A percentile compares a stretch with the other conserved stretches of the same genome.
Conservation (phyloP, 2,113 vertebrate species). For the Macquaria ambigua region DNA sequence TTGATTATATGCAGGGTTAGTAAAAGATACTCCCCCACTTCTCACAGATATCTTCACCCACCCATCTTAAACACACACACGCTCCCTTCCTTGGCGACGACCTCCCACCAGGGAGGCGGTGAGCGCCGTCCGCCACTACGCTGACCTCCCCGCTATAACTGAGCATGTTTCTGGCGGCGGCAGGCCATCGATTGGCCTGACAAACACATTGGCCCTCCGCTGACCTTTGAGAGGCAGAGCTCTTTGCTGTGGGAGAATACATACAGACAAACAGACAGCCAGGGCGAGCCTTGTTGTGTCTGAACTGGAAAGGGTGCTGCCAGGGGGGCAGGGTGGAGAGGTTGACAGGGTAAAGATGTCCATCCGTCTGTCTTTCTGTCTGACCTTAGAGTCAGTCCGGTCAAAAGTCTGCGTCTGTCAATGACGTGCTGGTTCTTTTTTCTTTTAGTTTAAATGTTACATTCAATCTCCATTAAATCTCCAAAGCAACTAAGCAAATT, state of each 20-base stretch:
- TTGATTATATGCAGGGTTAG: constrained; percentile 88
- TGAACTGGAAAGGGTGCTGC: constrained; percentile 31
- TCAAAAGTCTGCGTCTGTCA: not conserved
- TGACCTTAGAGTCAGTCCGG: constrained; percentile 9
- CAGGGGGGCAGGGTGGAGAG: not conserved
- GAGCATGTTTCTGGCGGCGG: constrained; percentile 85
- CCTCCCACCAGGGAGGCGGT: constrained; percentile 53
- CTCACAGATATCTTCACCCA: constrained; percentile 35
- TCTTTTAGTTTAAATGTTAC: not conserved
- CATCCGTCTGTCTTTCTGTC: constrained; percentile 32
- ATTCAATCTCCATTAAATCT: not conserved
- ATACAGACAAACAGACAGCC: constrained; percentile 29
- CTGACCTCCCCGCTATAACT: constrained; percentile 82
- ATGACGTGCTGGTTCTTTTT: not conserved
- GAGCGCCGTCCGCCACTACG: constrained; percentile 33
- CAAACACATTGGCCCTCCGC: constrained; percentile 75
- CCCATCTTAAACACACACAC: constrained; percentile 37
- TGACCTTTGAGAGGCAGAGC: constrained; percentile 86
- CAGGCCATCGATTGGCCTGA: constrained; percentile 87
- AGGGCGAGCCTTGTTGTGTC: constrained; percentile 44
- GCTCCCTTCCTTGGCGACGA: constrained; percentile 38
- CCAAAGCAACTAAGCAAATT: not conserved
- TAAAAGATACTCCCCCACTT: constrained; percentile 88
- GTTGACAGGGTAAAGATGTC: constrained; percentile 51
- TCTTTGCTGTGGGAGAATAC: constrained; percentile 68